Conservation (phyloP, 1,140 invertebrate genomes). For the Marisa cornuarietis region DNA sequence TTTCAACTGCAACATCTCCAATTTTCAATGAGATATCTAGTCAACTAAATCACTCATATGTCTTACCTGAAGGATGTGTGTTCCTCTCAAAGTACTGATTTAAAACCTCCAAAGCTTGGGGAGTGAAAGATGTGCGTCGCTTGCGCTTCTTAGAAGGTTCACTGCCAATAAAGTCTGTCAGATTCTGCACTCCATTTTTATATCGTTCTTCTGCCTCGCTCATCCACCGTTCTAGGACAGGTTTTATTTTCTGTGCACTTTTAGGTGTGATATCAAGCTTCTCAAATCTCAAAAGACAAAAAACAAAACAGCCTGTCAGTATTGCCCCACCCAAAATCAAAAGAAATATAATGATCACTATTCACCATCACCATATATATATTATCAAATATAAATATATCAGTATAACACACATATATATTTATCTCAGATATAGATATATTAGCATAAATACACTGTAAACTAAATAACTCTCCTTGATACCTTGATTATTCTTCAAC, state of each 20-base stretch:
- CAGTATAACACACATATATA: no score
- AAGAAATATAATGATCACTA: no score
- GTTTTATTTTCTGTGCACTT: constrained; percentile 99
- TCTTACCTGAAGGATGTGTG: constrained; percentile 95
- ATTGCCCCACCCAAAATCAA: no score
- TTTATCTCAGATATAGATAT: no score
- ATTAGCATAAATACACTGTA: no score
- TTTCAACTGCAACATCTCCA: neutral
- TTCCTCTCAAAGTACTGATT: constrained; percentile 96
- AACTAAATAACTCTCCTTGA: no score
- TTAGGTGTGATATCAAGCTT: constrained; percentile 99
- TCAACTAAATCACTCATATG: constrained; percentile 5
- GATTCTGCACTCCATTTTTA: constrained; percentile 73
- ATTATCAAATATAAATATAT: no score
- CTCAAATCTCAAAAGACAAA: constrained; percentile 84
- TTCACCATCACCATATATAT: no score
- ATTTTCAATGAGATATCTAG: neutral
- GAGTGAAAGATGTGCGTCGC: constrained; percentile 94
- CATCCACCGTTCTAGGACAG: constrained; percentile 98
- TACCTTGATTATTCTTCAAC: no score
- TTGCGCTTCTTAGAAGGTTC: constrained; percentile 97
- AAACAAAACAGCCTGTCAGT: no score
- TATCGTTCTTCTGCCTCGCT: constrained; percentile 83
- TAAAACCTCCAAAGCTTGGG: constrained; percentile 91
- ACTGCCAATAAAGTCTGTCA: constrained; percentile 94